These are phyloP conservation scores for Spheniscus humboldti DNA, from an alignment of 2,797 vertebrate species.

Conservation along the genomic window DNA sequence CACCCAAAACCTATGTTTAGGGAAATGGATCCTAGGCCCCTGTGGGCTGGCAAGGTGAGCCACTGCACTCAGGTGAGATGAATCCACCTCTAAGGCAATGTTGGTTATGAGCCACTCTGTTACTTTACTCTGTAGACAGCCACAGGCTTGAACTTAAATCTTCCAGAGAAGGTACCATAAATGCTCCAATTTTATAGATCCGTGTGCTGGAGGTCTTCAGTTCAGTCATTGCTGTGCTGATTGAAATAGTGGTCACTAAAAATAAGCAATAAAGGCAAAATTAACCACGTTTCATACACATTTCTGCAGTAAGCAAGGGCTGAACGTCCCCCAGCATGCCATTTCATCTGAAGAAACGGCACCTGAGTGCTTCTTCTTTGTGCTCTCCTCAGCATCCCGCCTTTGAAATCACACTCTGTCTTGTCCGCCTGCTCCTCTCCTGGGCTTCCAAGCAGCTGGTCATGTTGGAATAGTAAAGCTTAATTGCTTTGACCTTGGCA, in stretches of 20 bases:
- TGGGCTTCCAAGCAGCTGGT: neutral
- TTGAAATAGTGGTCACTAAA: neutral
- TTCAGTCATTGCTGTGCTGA: neutral
- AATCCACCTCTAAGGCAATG: neutral
- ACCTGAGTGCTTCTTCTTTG: neutral
- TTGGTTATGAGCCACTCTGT: neutral
- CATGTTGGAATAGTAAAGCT: neutral
- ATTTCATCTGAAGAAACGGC: neutral
- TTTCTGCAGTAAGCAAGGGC: neutral
- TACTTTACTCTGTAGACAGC: neutral
- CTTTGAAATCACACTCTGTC: neutral
- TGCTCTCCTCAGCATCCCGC: neutral
- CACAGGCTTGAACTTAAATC: neutral
- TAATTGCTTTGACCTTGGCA: slow-evolving; percentile 18
- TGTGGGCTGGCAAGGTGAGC: neutral
- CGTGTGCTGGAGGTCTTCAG: neutral
- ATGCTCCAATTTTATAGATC: neutral
- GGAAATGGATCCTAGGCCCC: neutral
- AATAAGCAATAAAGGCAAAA: neutral
- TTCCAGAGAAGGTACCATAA: neutral
- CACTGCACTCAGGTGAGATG: neutral
- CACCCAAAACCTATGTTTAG: neutral
- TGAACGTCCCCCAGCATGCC: neutral
- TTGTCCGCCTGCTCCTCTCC: neutral
- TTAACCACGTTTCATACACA: neutral